Evolutionary conservation across 1,140 invertebrate genomes (phyloP), one percentile per base, ranked within the genome.

Genomic region (Papilio dardanus): DNA sequence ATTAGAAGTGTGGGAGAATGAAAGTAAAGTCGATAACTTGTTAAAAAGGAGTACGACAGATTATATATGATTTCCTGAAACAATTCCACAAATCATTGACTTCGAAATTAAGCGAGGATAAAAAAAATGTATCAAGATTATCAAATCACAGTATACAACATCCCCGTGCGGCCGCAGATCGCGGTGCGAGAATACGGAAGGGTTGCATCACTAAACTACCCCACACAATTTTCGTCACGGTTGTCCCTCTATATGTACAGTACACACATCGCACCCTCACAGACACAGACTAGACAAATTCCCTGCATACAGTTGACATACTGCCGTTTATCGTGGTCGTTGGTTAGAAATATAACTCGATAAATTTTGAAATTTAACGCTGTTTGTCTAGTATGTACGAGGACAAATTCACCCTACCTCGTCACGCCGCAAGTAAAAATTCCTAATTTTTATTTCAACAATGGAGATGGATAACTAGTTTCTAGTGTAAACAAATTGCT

Each of bases 401-500:
- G n/a, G 28, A 54, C 19, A 35, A 28, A 73, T 33, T 73, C 71
- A 73, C 71, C 79, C 81, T 81, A 81, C 78, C 81, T 82, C 71
- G 81, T 83, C 79, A 80, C 79, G 85, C 83, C 77, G 82, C 77
- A 78, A 82, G 85, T 87, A 83, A 87, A 88, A 88, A 87, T 87
- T 83, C 77, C 82, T 85, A 85, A 85, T 90, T 84, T 87, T 88
- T 88, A 84, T 89, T 83, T 82, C 84, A 88, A 92, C 88, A 90
- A 90, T 85, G 77, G 83, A 83, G 79, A 83, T 74, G 83, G 78
- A 83, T 91, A 88, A 88, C 85, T 90, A 90, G 83, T 88, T 89
- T 88, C 81, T 83, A 89, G 87, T 91, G 90, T 88, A 92, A 92
- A 92, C 88, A 92, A 92, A 90, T 89, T 89, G 85, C 81, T 87